Conservation (phyloP, 2,888 invertebrate species). For the Smittia aterrima region DNA sequence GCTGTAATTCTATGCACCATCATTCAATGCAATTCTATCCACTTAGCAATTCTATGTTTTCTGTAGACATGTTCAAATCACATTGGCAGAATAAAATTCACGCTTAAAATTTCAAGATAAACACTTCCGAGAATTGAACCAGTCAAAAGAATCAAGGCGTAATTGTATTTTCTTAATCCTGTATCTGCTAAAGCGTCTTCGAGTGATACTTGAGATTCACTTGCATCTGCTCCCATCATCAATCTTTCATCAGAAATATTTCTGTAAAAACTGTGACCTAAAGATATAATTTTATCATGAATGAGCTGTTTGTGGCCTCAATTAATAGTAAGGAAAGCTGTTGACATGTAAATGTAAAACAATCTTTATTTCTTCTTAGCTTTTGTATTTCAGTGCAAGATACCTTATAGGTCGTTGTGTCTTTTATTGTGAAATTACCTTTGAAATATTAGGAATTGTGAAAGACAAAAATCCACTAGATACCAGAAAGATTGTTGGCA, state of each 20-base stretch:
- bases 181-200: conserved; percentile 23
- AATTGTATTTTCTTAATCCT: conserved; percentile 59
- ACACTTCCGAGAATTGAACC: conserved; percentile 57
- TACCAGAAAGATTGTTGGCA: neutral
- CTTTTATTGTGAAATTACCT: neutral
- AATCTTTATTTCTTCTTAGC: too few species aligned
- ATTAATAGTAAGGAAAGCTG: too few species aligned
- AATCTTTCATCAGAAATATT: too few species aligned
- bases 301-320: too few species aligned
- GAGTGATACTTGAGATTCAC: neutral
- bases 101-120: conserved; percentile 53
- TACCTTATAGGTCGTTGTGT: too few species aligned
- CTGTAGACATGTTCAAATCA: conserved; percentile 52
- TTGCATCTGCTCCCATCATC: neutral
- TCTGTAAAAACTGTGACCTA: too few species aligned
- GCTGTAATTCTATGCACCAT: too few species aligned
- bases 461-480: conserved; percentile 14
- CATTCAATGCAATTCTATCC: too few species aligned
- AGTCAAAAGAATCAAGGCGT: conserved; percentile 54
- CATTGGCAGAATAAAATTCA: conserved; percentile 58
- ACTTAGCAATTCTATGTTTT: conserved; percentile 52
- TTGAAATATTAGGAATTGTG: conserved; percentile 30
- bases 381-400: too few species aligned
- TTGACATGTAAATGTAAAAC: conserved; percentile 47
- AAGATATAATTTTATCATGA: too few species aligned